Percentiles rank a stretch among this genome's conserved stretches.
phyloP scores from a whole-genome alignment of 2,797 vertebrate species.

The Perodicticus potto region DNA sequence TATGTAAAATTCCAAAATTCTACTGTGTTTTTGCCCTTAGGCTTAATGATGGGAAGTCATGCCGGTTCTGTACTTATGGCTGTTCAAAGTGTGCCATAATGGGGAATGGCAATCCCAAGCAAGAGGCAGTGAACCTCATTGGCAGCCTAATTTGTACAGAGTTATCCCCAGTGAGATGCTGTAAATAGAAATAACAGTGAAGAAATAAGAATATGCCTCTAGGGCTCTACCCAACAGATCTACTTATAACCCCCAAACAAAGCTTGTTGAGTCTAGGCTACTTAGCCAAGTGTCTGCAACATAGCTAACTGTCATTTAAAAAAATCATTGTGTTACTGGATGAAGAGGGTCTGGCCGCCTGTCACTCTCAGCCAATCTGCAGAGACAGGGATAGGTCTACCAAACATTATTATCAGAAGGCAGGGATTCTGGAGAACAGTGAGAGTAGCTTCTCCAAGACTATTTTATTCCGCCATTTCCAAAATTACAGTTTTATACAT shows the following conservation, averaged over 20 bases:
- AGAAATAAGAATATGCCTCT: neutral
- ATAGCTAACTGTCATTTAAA: neutral
- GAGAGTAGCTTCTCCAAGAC: too few relatives aligned
- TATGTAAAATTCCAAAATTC: conserved; percentile 58
- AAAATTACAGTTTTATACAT: too few relatives aligned
- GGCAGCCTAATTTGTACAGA: neutral
- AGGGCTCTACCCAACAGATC: neutral
- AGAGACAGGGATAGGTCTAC: too few relatives aligned
- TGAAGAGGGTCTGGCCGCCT: too few relatives aligned
- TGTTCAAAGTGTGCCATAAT: conserved; percentile 32
- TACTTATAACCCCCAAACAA: conserved; percentile 17
- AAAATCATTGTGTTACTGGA: too few relatives aligned
- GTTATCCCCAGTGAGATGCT: conserved; percentile 3
- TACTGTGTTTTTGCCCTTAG: conserved; percentile 29
- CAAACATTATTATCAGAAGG: too few relatives aligned
- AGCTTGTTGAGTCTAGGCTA: neutral
- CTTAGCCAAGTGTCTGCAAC: neutral
- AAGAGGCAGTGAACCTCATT: neutral
- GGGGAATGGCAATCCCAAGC: conserved; percentile 28
- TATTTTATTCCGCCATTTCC: too few relatives aligned
- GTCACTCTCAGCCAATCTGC: too few relatives aligned
- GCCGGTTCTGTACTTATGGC: neutral
- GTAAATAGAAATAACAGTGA: conserved; percentile 60
- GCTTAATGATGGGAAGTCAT: conserved; percentile 59
- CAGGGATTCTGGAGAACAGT: too few relatives aligned